phyloP scores from a whole-genome alignment of 2,797 vertebrate species.

The Benthosema pterotum region DNA sequence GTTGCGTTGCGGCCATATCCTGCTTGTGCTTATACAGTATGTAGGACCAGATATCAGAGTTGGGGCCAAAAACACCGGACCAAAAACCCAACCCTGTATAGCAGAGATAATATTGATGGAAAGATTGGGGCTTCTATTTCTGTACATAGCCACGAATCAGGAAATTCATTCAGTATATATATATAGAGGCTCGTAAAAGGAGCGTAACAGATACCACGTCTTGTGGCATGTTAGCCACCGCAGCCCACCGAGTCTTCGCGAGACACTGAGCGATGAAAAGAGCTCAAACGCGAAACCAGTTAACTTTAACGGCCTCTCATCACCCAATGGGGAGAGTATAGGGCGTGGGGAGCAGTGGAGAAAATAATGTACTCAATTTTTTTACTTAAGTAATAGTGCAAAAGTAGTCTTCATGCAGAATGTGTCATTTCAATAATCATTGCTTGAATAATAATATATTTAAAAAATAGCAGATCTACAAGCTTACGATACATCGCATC shows the following conservation, averaged over 20 bases:
- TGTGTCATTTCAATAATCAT: no score
- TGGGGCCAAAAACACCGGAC: constrained; percentile 29
- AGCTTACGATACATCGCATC: no score
- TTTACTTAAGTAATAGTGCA: no score
- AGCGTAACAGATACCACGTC: constrained; percentile 36
- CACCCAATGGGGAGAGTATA: constrained; percentile 10
- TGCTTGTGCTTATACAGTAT: no score
- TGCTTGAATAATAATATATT: no score
- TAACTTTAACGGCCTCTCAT: constrained; percentile 43
- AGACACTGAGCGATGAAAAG: constrained; percentile 22
- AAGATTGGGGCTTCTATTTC: constrained; percentile 29
- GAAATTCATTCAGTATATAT: constrained; percentile 27
- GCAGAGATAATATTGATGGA: constrained; percentile 13
- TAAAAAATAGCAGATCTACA: no score
- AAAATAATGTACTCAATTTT: neutral
- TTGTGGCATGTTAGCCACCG: constrained; percentile 10
- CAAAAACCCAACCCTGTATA: constrained; percentile 15
- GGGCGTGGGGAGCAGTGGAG: constrained; percentile 11
- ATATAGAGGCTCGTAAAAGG: constrained; percentile 50
- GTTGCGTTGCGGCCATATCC: constrained; percentile 38
- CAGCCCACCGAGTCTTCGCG: constrained; percentile 29
- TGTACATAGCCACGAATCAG: constrained; percentile 21
- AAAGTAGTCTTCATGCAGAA: no score
- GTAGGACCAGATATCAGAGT: constrained; percentile 27
- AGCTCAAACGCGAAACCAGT: constrained; percentile 40